These are phyloP conservation scores for Rotaria socialis DNA, from an alignment of 2,888 invertebrate species.

Conservation along the genomic window DNA sequence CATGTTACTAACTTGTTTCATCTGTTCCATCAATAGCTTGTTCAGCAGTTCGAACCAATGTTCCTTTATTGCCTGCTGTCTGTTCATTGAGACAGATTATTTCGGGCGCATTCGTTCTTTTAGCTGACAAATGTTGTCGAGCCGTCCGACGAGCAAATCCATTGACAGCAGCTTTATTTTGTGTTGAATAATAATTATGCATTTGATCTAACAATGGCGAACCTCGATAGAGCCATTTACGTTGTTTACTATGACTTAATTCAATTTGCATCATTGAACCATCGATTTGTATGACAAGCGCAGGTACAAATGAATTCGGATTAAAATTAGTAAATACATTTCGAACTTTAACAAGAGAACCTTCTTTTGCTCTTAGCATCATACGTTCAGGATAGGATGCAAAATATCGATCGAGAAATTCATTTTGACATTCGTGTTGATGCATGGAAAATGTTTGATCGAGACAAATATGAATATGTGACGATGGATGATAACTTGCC, in stretches of 20 bases:
- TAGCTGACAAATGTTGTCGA: not conserved
- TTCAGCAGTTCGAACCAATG: not conserved
- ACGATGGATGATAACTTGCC: conserved; percentile 17
- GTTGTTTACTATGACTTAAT: not conserved
- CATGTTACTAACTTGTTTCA: not conserved
- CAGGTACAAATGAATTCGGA: not conserved
- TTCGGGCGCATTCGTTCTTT: conserved; percentile 14
- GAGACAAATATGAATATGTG: not conserved
- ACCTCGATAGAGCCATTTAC: conserved; percentile 17
- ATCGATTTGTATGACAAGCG: not conserved
- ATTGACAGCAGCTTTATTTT: not conserved
- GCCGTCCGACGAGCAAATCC: not conserved
- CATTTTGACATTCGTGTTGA: not conserved
- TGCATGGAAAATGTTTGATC: conserved; percentile 24
- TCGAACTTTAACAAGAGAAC: conserved; percentile 1
- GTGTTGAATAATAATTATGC: conserved; percentile 33
- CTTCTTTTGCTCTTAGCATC: not conserved
- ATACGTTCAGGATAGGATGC: conserved; percentile 11
- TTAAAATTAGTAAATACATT: not conserved
- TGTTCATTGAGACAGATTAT: conserved; percentile 22
- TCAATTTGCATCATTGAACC: conserved; percentile 23
- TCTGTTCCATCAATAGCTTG: not conserved
- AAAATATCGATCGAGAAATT: conserved; percentile 12
- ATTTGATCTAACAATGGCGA: conserved; percentile 27
- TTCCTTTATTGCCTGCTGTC: not conserved